These are phyloP conservation scores for Polypedilum pembai DNA, from an alignment of 1,140 invertebrate genomes.

Conservation along the genomic window DNA sequence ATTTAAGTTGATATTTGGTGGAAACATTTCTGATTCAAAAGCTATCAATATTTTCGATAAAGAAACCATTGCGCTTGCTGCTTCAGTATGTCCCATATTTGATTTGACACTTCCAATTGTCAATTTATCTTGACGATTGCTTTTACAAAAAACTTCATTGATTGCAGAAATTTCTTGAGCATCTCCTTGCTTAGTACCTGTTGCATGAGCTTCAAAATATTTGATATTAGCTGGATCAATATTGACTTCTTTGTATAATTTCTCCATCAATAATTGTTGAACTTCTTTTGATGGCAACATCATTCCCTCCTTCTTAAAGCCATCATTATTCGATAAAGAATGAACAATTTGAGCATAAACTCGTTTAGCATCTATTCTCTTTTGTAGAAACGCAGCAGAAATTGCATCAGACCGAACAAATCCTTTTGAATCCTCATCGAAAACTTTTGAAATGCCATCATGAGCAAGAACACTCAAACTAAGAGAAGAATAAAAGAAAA, in stretches of 20 bases:
- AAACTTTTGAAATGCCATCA: slow-evolving; percentile 74
- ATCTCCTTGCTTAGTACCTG: slow-evolving; percentile 92
- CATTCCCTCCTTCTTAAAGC: not conserved
- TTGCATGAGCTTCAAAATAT: slow-evolving; percentile 94
- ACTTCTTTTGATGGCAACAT: slow-evolving; percentile 72
- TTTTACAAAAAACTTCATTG: slow-evolving; percentile 82
- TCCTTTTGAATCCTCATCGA: slow-evolving; percentile 80
- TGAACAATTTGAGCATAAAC: slow-evolving; percentile 81
- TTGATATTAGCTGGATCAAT: slow-evolving; percentile 70
- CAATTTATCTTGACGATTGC: slow-evolving; percentile 61
- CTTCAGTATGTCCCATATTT: slow-evolving; percentile 96
- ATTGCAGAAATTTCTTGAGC: slow-evolving; percentile 94
- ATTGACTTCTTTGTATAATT: slow-evolving; percentile 73
- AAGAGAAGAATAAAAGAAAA: not conserved
- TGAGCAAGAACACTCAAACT: not conserved
- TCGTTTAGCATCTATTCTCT: slow-evolving; percentile 61
- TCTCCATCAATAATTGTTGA: slow-evolving; percentile 75
- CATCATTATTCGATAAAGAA: slow-evolving; percentile 51
- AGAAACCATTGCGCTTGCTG: slow-evolving; percentile 83
- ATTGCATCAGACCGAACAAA: slow-evolving; percentile 85
- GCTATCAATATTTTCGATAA: slow-evolving; percentile 79
- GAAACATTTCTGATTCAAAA: slow-evolving; percentile 49
- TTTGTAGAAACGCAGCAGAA: slow-evolving; percentile 74
- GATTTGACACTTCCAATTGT: slow-evolving; percentile 93
- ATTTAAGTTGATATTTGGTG: slow-evolving; percentile 89